Percentiles rank a stretch among this genome's conserved stretches.
Conservation (phyloP, 2,113 vertebrate genomes). For the Emydocephalus ijimae region DNA sequence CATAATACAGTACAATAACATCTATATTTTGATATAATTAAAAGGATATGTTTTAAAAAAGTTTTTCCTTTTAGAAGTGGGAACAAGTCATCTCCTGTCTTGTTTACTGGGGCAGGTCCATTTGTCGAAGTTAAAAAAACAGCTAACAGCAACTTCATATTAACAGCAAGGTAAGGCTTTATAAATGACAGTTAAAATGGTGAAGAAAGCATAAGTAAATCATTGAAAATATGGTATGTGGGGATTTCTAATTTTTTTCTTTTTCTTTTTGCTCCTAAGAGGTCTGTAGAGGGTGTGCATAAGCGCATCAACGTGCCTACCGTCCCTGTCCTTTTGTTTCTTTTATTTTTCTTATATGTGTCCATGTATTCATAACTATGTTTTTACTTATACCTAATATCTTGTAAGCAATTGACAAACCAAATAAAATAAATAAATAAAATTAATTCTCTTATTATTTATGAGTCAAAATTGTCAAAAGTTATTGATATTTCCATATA, state of each 20-base stretch:
- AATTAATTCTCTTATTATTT: neutral
- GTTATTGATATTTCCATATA: neutral
- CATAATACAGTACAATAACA: neutral
- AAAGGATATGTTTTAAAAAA: constrained; percentile 25
- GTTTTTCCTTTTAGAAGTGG: constrained; percentile 63
- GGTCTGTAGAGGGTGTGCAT: too few species aligned
- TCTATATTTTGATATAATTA: constrained; percentile 6
- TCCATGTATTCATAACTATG: too few species aligned
- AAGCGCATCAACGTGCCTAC: too few species aligned
- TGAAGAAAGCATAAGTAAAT: neutral
- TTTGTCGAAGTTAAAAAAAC: constrained; percentile 69
- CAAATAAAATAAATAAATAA: too few species aligned
- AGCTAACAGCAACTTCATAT: constrained; percentile 61
- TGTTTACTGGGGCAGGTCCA: constrained; percentile 57
- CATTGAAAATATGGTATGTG: neutral
- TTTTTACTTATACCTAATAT: too few species aligned
- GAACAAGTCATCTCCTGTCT: constrained; percentile 48
- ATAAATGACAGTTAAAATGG: neutral
- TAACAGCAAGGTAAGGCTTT: constrained; percentile 60
- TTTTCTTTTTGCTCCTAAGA: too few species aligned
- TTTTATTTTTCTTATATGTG: too few species aligned
- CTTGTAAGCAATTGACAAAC: too few species aligned
- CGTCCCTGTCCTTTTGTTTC: too few species aligned
- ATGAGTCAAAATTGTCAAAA: neutral
- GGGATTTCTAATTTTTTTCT: neutral